These are phyloP conservation scores for Meandrina meandrites DNA, from an alignment of 92 coral and sea anemone genomes.

Conservation along the genomic window DNA sequence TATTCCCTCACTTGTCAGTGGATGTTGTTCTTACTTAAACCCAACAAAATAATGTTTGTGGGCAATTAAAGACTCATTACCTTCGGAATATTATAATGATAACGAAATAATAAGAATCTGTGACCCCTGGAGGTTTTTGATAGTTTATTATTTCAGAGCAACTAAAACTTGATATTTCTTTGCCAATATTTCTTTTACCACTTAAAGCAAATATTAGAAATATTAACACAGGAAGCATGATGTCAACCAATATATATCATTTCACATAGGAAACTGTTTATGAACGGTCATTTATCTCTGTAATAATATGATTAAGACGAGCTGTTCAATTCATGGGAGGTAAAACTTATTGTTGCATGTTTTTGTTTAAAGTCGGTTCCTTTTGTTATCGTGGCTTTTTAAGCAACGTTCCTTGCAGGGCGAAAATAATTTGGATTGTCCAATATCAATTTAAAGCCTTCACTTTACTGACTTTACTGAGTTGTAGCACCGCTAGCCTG, in stretches of 20 bases:
- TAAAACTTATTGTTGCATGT: background rate
- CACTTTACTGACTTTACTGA: too few species aligned
- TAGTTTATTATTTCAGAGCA: background rate
- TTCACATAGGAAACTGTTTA: conserved; percentile 3
- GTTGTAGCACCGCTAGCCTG: too few species aligned
- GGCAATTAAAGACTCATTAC: background rate
- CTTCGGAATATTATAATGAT: background rate
- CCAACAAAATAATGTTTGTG: background rate
- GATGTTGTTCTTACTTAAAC: background rate
- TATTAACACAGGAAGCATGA: background rate
- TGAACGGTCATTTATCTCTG: background rate
- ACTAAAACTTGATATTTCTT: background rate
- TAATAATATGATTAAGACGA: background rate
- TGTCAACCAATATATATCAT: background rate
- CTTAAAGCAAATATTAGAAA: background rate
- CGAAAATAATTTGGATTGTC: background rate
- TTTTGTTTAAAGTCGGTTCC: background rate
- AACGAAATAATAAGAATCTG: background rate
- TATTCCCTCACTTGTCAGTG: background rate
- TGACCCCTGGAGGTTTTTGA: background rate
- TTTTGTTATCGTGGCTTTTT: background rate
- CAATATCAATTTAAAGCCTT: background rate
- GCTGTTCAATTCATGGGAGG: conserved; percentile 4
- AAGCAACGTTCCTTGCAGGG: background rate
- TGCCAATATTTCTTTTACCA: background rate